phyloP scores from a whole-genome alignment of 2,888 invertebrate species.

The Loripinus fragilis region DNA sequence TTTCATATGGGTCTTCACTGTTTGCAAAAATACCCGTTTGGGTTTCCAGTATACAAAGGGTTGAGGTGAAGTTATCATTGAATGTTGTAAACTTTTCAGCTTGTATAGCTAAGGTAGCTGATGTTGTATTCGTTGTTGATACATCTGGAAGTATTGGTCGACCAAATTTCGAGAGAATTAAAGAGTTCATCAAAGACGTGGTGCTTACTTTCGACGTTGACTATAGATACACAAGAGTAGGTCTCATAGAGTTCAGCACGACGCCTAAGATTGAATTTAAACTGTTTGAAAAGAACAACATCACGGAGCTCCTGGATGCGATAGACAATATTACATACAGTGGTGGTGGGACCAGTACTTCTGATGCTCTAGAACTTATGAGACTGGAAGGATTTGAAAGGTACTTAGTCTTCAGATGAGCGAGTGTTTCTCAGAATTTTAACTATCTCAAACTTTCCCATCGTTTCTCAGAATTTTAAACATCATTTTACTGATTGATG shows the following conservation, averaged over 20 bases:
- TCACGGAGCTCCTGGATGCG: conserved; percentile 57
- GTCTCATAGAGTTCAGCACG: conserved; percentile 62
- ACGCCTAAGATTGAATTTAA: conserved; percentile 59
- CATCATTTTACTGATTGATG: too few relatives aligned
- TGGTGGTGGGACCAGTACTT: conserved; percentile 68
- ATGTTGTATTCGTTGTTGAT: conserved; percentile 54
- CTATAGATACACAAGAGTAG: conserved; percentile 42
- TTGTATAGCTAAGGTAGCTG: conserved; percentile 49
- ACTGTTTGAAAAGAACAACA: conserved; percentile 55
- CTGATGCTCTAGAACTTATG: conserved; percentile 66
- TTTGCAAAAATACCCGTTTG: too few relatives aligned
- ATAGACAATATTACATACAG: conserved; percentile 53
- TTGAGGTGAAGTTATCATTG: too few relatives aligned
- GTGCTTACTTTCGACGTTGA: conserved; percentile 47
- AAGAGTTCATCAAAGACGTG: conserved; percentile 47
- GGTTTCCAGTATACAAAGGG: too few relatives aligned
- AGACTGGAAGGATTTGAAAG: conserved; percentile 55
- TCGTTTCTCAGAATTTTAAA: too few relatives aligned
- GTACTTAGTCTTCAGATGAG: too few relatives aligned
- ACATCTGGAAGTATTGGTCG: conserved; percentile 54
- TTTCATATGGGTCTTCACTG: too few relatives aligned
- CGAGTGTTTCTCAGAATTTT: too few relatives aligned
- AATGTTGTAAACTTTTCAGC: too few relatives aligned
- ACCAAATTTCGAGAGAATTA: conserved; percentile 43
- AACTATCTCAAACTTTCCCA: too few relatives aligned